Percentiles rank a stretch among this genome's conserved stretches.
phyloP scores from a whole-genome alignment of 2,888 invertebrate genomes.

The Sipha maydis region DNA sequence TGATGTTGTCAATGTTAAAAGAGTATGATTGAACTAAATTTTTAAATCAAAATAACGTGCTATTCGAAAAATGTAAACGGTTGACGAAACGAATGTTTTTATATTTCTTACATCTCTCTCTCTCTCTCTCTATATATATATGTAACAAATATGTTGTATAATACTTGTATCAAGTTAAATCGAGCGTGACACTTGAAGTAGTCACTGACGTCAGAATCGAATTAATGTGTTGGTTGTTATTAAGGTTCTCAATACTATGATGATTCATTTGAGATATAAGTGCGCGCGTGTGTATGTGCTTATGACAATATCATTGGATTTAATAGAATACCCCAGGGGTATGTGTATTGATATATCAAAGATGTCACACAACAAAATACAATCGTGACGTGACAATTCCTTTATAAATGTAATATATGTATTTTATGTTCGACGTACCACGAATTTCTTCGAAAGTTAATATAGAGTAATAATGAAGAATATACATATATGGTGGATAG shows the following conservation, averaged over 20 bases:
- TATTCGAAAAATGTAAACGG: neutral
- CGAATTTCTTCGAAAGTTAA: slow-evolving; percentile 10
- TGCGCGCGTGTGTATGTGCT: neutral
- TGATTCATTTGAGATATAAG: slow-evolving; percentile 4
- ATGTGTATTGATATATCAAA: neutral
- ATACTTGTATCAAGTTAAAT: neutral
- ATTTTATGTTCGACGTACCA: too few species aligned
- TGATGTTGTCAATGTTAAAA: too few species aligned
- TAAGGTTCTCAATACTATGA: slow-evolving; percentile 22
- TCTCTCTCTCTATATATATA: neutral
- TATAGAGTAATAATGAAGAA: neutral
- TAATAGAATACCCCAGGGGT: slow-evolving; percentile 30
- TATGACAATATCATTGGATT: slow-evolving; percentile 12
- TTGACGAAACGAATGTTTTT: neutral
- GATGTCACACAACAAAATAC: slow-evolving; percentile 9
- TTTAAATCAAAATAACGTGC: neutral
- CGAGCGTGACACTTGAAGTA: neutral
- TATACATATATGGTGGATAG: too few species aligned
- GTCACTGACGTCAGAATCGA: neutral
- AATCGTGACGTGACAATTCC: slow-evolving; percentile 1
- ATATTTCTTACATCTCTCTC: neutral
- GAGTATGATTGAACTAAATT: too few species aligned
- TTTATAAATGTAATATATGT: neutral
- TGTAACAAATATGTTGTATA: neutral
- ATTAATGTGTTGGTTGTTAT: slow-evolving; percentile 5